Evolutionary conservation across 1,140 invertebrate genomes (phyloP).

Genomic region (Chelonus insularis): DNA sequence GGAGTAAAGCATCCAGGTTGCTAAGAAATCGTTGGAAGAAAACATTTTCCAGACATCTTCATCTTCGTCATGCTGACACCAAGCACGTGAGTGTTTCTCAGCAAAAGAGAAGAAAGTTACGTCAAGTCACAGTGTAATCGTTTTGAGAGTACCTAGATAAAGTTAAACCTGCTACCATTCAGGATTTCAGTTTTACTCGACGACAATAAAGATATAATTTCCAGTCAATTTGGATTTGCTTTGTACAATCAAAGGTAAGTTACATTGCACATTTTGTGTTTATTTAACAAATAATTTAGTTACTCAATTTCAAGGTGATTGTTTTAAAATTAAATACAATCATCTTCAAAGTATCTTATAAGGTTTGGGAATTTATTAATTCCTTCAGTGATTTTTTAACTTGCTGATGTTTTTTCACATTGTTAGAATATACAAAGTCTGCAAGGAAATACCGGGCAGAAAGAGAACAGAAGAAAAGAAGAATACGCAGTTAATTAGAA

Average conservation of each 20-base stretch:
- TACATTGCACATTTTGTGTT: too few relatives aligned
- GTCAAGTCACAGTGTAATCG: neutral
- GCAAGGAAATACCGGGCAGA: neutral
- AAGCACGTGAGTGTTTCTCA: neutral
- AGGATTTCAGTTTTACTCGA: too few relatives aligned
- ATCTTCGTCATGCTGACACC: constrained; percentile 15
- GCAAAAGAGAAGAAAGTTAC: neutral
- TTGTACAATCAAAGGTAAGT: too few relatives aligned
- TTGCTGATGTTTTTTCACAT: neutral
- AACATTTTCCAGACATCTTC: constrained; percentile 14
- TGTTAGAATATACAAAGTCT: neutral
- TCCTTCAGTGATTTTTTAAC: neutral
- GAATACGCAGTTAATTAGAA: constrained; percentile 15
- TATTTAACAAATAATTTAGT: too few relatives aligned
- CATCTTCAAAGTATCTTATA: too few relatives aligned
- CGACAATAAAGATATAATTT: too few relatives aligned
- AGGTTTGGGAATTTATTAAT: too few relatives aligned
- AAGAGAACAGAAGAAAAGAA: constrained; percentile 5
- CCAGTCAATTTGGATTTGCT: too few relatives aligned
- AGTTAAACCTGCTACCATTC: too few relatives aligned
- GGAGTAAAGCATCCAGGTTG: neutral
- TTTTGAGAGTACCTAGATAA: too few relatives aligned
- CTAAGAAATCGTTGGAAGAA: neutral
- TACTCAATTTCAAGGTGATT: too few relatives aligned
- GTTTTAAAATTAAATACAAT: too few relatives aligned